phyloP scores from a whole-genome alignment of 2,888 invertebrate genomes.

The Drosophila nr. perissopoda region DNA sequence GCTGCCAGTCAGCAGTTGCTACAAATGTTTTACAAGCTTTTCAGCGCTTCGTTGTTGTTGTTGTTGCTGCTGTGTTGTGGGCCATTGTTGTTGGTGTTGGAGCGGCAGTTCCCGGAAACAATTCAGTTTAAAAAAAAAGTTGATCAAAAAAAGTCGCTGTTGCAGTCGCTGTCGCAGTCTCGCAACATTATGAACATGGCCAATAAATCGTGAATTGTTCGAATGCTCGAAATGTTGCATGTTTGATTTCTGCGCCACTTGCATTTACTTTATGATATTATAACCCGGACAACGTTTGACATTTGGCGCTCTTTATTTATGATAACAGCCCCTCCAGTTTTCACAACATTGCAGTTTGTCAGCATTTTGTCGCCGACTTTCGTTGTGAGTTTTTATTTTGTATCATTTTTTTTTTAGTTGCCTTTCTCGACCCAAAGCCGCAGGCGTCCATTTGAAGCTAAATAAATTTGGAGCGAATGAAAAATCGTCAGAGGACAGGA shows the following conservation, averaged over 20 bases:
- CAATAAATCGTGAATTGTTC: conserved; percentile 78
- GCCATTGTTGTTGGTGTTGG: conserved; percentile 65
- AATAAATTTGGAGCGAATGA: conserved; percentile 44
- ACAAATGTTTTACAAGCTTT: conserved; percentile 80
- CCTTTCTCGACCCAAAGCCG: conserved; percentile 64
- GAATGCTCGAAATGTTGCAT: conserved; percentile 69
- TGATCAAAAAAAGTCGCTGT: conserved; percentile 3
- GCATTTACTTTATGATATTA: conserved; percentile 79
- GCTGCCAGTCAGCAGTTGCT: conserved; percentile 65
- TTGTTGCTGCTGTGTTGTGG: conserved; percentile 44
- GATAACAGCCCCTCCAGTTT: conserved; percentile 65
- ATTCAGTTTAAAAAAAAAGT: conserved; percentile 67
- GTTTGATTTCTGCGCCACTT: conserved; percentile 79
- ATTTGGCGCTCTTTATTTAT: conserved; percentile 74
- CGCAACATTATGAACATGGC: conserved; percentile 70
- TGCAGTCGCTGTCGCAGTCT: conserved; percentile 1
- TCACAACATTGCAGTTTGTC: conserved; percentile 65
- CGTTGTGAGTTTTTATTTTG: conserved; percentile 31
- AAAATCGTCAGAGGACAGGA: conserved; percentile 52
- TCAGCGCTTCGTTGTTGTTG: conserved; percentile 70
- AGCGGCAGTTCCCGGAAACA: conserved; percentile 79
- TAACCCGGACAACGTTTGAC: conserved; percentile 68
- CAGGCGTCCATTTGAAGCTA: conserved; percentile 51
- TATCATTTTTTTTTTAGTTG: conserved; percentile 4
- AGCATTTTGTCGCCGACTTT: conserved; percentile 73